Base-by-base conservation (phyloP, 2,888 invertebrate genomes). In the Scaeva pyrastri region DNA sequence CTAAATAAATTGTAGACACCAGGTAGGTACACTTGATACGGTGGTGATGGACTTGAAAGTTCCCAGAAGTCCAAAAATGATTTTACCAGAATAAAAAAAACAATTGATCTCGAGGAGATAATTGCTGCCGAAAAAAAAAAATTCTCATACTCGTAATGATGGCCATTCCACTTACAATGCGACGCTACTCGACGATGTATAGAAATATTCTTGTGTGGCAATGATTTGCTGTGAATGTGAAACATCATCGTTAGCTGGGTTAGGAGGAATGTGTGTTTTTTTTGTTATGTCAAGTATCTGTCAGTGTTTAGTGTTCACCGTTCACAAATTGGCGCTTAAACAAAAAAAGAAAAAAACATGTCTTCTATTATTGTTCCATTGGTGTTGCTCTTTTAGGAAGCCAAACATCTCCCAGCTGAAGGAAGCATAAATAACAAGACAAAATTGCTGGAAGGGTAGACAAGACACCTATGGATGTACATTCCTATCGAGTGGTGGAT, bases 321-420 rank as follows among this genome's bases (percentile, higher is more conserved):
- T 48, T 78, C 74, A 74, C 70, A 86, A 82, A 86, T 86, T 86
- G 86, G 86, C 86, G 86, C 86, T 86, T 86, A 78, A 58, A 1
- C 19, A 58, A 58, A 39, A 56, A 12, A 12, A n/a, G 5, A 14
- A 43, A 56, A 26, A 26, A 8, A 55, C 73, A 76, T 62, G 31
- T 66, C 58, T 79, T 75, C 66, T 31, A 39, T 41, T 14, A 41
- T 60, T 41, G 7, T 21, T 7, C 31, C 7, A 62, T 79, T 60
- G 43, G 56, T 52, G 41, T 70, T 71, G 71, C 55, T 72, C 26
- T 68, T 72, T 71, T 50, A 77, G 73, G 86, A 82, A 82, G 62
- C 68, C 39, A 86, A 76, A 77, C 52, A 73, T 55, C 45, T 55
- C 31, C 43, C 45, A 45, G 39, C 39, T 10, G 16, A 68, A 72